phyloP scores from a whole-genome alignment of 1,140 invertebrate species.

The Nautilus pompilius region DNA sequence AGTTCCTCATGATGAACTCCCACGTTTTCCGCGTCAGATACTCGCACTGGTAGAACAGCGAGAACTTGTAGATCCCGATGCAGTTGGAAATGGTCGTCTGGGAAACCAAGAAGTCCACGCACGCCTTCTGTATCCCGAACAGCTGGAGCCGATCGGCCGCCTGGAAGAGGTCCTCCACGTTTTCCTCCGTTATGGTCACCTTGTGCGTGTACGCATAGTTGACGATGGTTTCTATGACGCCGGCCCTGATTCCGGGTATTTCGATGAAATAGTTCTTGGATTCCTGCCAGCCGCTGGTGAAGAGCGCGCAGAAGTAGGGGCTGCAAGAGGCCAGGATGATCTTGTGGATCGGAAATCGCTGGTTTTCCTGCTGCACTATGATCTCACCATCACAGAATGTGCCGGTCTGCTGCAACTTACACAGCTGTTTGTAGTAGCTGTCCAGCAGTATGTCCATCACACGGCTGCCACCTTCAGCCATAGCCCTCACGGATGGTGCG shows the following conservation, averaged over 20 bases:
- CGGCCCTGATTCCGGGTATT: conserved; percentile 70
- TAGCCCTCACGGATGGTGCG: too few relatives aligned
- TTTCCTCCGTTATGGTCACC: conserved; percentile 69
- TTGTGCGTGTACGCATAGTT: conserved; percentile 78
- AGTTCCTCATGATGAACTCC: conserved; percentile 44
- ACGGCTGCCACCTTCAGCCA: too few relatives aligned
- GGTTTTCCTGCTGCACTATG: too few relatives aligned
- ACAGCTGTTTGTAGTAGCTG: too few relatives aligned
- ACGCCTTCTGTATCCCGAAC: conserved; percentile 71
- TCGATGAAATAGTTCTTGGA: conserved; percentile 66
- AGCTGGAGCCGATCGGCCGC: conserved; percentile 73
- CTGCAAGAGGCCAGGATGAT: conserved; percentile 82
- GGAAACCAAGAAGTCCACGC: conserved; percentile 69
- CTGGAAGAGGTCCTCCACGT: conserved; percentile 72
- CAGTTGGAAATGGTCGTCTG: conserved; percentile 71
- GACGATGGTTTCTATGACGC: conserved; percentile 71
- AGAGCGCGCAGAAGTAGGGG: conserved; percentile 80
- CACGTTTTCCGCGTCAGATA: conserved; percentile 67
- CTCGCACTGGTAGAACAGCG: conserved; percentile 69
- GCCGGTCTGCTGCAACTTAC: too few relatives aligned
- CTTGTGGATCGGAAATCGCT: conserved; percentile 72
- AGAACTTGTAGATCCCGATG: conserved; percentile 76
- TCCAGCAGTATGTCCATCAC: too few relatives aligned
- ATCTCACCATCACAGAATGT: too few relatives aligned
- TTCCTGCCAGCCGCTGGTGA: conserved; percentile 70